These are phyloP conservation scores for Crotalus helleri DNA, from an alignment of 2,113 vertebrate species.

Conservation along the genomic window DNA sequence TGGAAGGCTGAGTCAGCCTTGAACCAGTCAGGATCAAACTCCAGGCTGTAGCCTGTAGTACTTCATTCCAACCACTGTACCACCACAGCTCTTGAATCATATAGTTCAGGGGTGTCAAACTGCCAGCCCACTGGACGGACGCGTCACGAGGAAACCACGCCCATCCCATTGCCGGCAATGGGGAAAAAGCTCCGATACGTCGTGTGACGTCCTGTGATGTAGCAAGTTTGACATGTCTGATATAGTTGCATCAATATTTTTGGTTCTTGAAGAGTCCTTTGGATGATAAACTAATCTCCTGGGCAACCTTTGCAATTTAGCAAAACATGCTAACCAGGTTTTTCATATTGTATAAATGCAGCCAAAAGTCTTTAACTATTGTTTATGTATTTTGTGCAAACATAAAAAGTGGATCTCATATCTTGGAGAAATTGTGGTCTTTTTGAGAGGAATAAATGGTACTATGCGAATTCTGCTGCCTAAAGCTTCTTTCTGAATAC, in stretches of 20 bases:
- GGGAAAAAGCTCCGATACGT: no score
- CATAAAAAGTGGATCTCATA: background rate
- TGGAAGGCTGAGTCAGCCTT: background rate
- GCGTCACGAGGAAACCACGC: no score
- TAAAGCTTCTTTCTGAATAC: background rate
- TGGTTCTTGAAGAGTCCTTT: background rate
- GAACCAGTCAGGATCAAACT: background rate
- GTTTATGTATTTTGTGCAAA: background rate
- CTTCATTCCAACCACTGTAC: background rate
- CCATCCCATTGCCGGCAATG: no score
- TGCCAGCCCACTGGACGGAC: accelerated
- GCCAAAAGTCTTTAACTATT: background rate
- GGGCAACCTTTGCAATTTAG: background rate
- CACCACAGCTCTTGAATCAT: background rate
- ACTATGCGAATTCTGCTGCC: background rate
- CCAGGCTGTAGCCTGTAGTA: background rate
- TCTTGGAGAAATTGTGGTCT: background rate
- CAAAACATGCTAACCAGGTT: background rate
- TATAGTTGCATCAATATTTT: background rate
- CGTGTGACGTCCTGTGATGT: no score
- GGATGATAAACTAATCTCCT: background rate
- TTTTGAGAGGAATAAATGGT: background rate
- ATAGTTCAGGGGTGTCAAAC: background rate
- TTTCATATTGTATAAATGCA: background rate
- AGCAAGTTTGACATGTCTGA: no score